A percentile compares a stretch with the other conserved stretches of the same genome.
These are phyloP conservation scores for Leucophora obtusa DNA, from an alignment of 2,888 invertebrate genomes.

Conservation along the genomic window DNA sequence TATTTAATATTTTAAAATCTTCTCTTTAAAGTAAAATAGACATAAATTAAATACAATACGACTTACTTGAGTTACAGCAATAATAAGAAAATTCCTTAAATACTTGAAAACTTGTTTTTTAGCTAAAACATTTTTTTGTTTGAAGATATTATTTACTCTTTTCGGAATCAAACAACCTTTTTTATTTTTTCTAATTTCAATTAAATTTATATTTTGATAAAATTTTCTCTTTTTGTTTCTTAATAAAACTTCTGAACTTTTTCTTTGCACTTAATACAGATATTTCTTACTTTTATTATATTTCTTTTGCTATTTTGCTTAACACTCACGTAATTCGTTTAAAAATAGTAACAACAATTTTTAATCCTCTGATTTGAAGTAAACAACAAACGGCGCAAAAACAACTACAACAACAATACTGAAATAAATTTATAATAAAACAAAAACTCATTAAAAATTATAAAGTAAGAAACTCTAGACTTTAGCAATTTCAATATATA, in stretches of 20 bases:
- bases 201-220: background rate
- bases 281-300: constrained; percentile 13
- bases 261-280: constrained; percentile 8
- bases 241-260: constrained; percentile 1
- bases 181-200: background rate
- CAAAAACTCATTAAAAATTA: constrained; percentile 51
- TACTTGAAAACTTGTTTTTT: constrained; percentile 53
- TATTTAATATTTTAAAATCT: no score
- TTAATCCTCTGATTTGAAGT: constrained; percentile 29
- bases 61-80: background rate
- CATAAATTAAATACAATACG: background rate
- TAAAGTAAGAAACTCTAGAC: constrained; percentile 31
- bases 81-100: constrained; percentile 46
- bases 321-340: constrained; percentile 57
- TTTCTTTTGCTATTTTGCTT: constrained; percentile 16
- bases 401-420: constrained; percentile 20
- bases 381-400: constrained; percentile 8
- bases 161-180: no score
- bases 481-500: constrained; percentile 27
- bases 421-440: background rate
- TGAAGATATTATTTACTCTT: background rate
- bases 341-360: constrained; percentile 33
- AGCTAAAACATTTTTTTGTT: background rate
- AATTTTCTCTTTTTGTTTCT: constrained; percentile 13
- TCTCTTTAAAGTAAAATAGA: background rate